These are phyloP conservation scores for Noturus placidus DNA, from an alignment of 2,113 vertebrate species.

Conservation along the genomic window DNA sequence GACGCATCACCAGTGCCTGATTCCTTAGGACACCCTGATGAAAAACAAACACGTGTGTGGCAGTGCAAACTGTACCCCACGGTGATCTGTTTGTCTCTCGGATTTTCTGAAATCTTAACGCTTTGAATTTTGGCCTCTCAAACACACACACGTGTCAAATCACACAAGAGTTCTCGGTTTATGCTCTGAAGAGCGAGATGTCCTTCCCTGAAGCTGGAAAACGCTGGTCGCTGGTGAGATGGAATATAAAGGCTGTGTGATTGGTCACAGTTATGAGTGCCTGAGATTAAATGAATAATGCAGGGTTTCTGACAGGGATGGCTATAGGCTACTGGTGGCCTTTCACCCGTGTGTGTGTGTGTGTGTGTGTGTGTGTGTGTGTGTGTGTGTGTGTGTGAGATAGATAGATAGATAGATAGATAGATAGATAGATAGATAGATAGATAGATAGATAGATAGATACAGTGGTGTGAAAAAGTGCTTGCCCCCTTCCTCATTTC, in stretches of 20 bases:
- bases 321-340: constrained; percentile 53
- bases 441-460: not conserved
- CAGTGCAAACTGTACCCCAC: constrained; percentile 1
- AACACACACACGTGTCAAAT: not conserved
- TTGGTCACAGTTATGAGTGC: constrained; percentile 64
- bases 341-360: constrained; percentile 35
- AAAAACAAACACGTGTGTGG: constrained; percentile 47
- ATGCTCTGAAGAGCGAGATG: constrained; percentile 9
- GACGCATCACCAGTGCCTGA: constrained; percentile 30
- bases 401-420: not conserved
- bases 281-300: constrained; percentile 73
- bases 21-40: constrained; percentile 35
- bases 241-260: constrained; percentile 64
- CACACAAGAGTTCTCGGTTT: not conserved
- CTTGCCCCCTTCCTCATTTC: no score
- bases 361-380: not conserved
- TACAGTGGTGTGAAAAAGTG: no score
- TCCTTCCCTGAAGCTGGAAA: constrained; percentile 34
- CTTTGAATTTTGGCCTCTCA: constrained; percentile 5
- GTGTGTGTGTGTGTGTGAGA: not conserved
- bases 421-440: not conserved
- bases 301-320: constrained; percentile 65
- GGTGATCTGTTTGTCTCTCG: constrained; percentile 14
- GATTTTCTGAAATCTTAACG: constrained; percentile 6
- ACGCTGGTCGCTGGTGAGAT: constrained; percentile 53